Base-by-base conservation (phyloP, 2,888 invertebrate genomes). In the Creontiades dilutus region DNA sequence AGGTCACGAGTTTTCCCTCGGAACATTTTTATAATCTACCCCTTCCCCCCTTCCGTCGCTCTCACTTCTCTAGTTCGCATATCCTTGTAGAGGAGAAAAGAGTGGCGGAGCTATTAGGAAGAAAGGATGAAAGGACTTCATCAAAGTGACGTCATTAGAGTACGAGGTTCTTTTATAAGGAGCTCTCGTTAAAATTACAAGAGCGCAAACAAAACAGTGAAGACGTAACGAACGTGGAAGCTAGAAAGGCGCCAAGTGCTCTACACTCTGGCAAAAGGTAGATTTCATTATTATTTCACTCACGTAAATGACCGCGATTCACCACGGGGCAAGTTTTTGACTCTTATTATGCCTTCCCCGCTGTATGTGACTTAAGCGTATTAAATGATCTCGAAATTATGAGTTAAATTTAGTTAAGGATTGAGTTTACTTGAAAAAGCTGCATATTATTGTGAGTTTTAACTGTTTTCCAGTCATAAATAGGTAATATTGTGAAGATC, bases 161-260 rank as follows among this genome's bases (percentile, higher is more conserved):
- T 47, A 61, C 28, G 85, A 37, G 37, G 61, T 47, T 57, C 46
- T 61, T 85, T 19, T 37, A 28, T 37, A 19, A 11, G 14, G 37
- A n/a, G 37, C 46, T 61, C 85, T 85, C 85, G 61, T 85, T 85
- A 85, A 85, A 85, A 85, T 85, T 61, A 85, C 85, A 85, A 85
- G 68, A 28, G 85, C 61, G 46, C 85, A 85, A 85, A 55, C 82
- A 55, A 82, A 82, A 52, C 52, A 52, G 52, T 19, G 55, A 19
- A 82, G 55, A 82, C 82, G 82, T 82, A 52, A 82, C 82, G 82
- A 82, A 82, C 52, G 47, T 4, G 46, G 78, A 68, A 1, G 68
- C 23, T 13, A 27, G 27, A 23, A 12, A 5, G 11, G 68, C 68
- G 23, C 19, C 68, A 68, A 68, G 68, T 23, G 19, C 68, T 23